Base-by-base conservation (phyloP, 2,888 invertebrate genomes). In the Thysanoteuthis rhombus region DNA sequence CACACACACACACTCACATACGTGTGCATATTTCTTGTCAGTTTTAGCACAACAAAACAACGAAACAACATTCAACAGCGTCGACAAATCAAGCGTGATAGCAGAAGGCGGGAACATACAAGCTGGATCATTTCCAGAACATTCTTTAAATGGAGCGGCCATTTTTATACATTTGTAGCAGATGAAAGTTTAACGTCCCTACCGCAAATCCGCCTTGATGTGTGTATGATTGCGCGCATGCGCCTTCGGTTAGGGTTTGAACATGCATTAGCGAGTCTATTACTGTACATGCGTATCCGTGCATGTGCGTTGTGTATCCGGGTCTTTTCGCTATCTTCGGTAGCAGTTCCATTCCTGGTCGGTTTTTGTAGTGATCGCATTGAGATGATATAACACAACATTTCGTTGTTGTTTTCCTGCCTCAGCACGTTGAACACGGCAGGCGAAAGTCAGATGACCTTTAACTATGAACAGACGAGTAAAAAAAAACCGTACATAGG, bases 41-140 rank as follows among this genome's bases (percentile, higher is more conserved):
- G n/a, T n/a, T n/a, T 12, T 45, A 45, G 45, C 45, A 16, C 16
- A 16, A 6, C 52, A 52, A 47, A 22, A 47, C 16, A 47, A 52
- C 25, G 25, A 25, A 52, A 52, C 25, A 52, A 25, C 22, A 75
- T 22, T 32, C 32, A 75, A 75, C n/a, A 75, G 3, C n/a, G n/a
- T 75, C 75, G n/a, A 75, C 75, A 75, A 75, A 75, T 75, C n/a
- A 75, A 75, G 36, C 75, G 75, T 75, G 75, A n/a, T 36, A 75
- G n/a, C 75, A 36, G 12, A n/a, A 16, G 75, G 75, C 75, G 75
- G 58, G 75, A 75, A 75, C 16, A n/a, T 75, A 52, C 75, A 75
- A n/a, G 75, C 75, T 75, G 75, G 75, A 75, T 75, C 75, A 75
- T 75, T 75, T 75, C 75, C 75, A 75, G 75, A 75, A 75, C 75